Evolutionary conservation across 2,113 vertebrate species (phyloP).

Genomic region (Columbina picui): DNA sequence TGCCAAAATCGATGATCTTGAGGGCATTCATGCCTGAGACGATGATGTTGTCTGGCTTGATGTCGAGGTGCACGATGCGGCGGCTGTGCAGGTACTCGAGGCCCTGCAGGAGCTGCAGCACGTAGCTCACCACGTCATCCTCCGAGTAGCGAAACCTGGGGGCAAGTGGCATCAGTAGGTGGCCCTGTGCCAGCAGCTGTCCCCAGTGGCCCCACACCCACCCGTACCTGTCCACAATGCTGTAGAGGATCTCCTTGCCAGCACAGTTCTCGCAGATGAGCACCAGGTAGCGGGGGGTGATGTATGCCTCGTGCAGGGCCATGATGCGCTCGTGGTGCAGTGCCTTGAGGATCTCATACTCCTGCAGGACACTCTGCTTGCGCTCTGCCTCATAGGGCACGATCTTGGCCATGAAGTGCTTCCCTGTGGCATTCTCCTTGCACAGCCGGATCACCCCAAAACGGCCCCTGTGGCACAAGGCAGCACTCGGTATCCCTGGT

Average conservation of each 20-base stretch:
- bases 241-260: constrained; percentile 93
- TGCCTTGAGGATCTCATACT: constrained; percentile 94
- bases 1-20: constrained; percentile 97
- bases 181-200: fast-evolving
- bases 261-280: constrained; percentile 93
- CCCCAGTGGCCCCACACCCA: fast-evolving
- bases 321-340: constrained; percentile 94
- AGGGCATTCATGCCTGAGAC: constrained; percentile 88
- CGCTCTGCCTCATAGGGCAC: constrained; percentile 90
- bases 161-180: background rate
- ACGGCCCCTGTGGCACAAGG: constrained; percentile 82
- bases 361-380: constrained; percentile 89
- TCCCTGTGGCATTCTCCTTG: constrained; percentile 93
- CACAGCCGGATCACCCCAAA: constrained; percentile 94
- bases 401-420: constrained; percentile 95
- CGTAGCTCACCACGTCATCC: constrained; percentile 91
- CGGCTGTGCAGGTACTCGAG: constrained; percentile 91
- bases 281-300: constrained; percentile 96
- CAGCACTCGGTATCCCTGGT: background rate
- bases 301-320: constrained; percentile 94
- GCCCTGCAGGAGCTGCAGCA: constrained; percentile 92
- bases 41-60: constrained; percentile 94
- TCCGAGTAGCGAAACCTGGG: constrained; percentile 95
- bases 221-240: constrained; percentile 90
- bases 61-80: constrained; percentile 92